Evolutionary conservation across 2,113 vertebrate species (phyloP).

Genomic region (Neotragus moschatus): DNA sequence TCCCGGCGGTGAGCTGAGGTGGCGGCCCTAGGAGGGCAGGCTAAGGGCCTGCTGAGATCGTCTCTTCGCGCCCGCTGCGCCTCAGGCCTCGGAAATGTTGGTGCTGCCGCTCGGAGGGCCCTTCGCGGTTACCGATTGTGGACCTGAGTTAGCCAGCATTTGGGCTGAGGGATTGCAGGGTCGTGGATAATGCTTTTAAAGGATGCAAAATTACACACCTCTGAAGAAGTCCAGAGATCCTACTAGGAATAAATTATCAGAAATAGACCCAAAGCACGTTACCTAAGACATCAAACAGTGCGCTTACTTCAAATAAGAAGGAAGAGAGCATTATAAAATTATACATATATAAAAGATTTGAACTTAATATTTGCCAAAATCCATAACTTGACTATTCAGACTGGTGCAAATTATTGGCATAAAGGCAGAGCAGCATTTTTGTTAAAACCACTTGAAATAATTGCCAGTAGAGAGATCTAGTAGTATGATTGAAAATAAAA

Average conservation of each 20-base stretch:
- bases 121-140: neutral
- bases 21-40: neutral
- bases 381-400: neutral
- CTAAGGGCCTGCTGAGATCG: neutral
- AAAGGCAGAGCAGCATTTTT: neutral
- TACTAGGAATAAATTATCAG: neutral
- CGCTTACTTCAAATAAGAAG: neutral
- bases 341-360: neutral
- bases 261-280: neutral
- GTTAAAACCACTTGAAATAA: neutral
- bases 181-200: neutral
- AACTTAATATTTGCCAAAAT: neutral
- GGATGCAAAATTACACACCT: neutral
- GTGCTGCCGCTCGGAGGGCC: accelerated
- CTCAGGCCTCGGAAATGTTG: accelerated
- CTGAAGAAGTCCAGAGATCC: neutral
- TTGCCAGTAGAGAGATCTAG: neutral
- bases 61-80: accelerated
- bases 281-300: neutral
- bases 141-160: neutral
- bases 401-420: neutral
- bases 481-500: neutral
- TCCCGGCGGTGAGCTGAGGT: neutral
- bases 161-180: neutral
- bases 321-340: neutral